Percentiles rank a stretch among this genome's conserved stretches.
Evolutionary conservation across 2,888 invertebrate genomes (phyloP).

Genomic region (Eumacrocentrus americanus): DNA sequence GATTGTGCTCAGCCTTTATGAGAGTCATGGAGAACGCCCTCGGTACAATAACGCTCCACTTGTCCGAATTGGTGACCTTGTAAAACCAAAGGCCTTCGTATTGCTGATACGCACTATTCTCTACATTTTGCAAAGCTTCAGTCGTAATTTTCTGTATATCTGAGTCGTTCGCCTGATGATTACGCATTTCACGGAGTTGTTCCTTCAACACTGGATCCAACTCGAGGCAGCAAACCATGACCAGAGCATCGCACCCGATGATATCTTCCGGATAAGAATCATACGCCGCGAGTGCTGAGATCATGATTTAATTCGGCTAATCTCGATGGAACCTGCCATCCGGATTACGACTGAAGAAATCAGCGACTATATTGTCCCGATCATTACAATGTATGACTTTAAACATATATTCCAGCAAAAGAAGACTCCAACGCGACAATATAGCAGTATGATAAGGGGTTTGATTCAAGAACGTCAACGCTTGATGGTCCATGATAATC

Average conservation of each 20-base stretch:
- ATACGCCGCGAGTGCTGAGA: too few relatives aligned
- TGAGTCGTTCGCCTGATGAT: not conserved
- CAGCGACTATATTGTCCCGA: conserved; percentile 39
- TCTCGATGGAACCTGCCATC: too few relatives aligned
- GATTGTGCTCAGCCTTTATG: too few relatives aligned
- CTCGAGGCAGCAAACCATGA: not conserved
- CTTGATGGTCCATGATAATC: conserved; percentile 43
- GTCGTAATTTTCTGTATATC: not conserved
- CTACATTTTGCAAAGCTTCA: too few relatives aligned
- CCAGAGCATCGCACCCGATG: not conserved
- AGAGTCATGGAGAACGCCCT: not conserved
- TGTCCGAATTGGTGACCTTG: too few relatives aligned
- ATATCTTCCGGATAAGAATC: too few relatives aligned
- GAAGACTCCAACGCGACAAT: conserved; percentile 42
- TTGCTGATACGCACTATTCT: too few relatives aligned
- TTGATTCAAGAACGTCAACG: conserved; percentile 40
- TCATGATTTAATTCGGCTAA: too few relatives aligned
- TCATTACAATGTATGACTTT: conserved; percentile 38
- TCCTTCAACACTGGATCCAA: not conserved
- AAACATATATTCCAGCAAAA: conserved; percentile 42
- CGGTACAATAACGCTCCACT: conserved; percentile 18
- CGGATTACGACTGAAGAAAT: too few relatives aligned
- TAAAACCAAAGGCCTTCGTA: too few relatives aligned
- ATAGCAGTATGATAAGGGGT: conserved; percentile 40
- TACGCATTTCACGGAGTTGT: not conserved